Conservation (phyloP, 2,113 vertebrate genomes). For the Nothoprocta perdicaria region DNA sequence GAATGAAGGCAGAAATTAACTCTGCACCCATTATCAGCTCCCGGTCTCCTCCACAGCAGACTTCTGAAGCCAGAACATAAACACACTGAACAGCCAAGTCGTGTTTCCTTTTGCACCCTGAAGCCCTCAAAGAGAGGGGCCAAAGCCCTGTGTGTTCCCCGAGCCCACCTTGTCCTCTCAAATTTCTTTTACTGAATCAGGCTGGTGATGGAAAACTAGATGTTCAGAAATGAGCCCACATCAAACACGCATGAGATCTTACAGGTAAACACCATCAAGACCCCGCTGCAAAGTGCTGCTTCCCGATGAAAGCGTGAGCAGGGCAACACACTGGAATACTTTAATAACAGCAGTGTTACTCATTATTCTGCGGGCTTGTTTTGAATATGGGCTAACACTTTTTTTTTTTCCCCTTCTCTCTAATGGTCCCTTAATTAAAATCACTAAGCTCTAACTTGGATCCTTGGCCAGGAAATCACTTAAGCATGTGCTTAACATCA, state of each 20-base stretch:
- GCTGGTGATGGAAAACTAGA: slow-evolving; percentile 42
- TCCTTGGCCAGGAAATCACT: slow-evolving; percentile 16
- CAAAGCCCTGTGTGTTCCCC: slow-evolving; percentile 10
- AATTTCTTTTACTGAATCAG: slow-evolving; percentile 40
- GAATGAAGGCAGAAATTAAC: slow-evolving; percentile 70
- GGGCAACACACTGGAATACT: slow-evolving; percentile 3
- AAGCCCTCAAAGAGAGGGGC: slow-evolving; percentile 29
- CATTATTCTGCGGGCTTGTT: neutral
- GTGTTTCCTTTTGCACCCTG: neutral
- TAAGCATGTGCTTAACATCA: neutral
- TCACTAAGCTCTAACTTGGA: slow-evolving; percentile 21
- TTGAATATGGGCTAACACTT: neutral
- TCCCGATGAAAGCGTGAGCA: slow-evolving; percentile 1
- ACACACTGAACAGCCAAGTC: slow-evolving; percentile 1
- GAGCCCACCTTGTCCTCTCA: slow-evolving; percentile 51
- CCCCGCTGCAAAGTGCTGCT: slow-evolving; percentile 14
- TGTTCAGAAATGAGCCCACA: slow-evolving; percentile 57
- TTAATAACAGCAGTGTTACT: neutral
- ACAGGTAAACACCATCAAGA: neutral
- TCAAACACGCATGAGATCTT: slow-evolving; percentile 50
- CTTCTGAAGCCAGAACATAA: slow-evolving; percentile 53
- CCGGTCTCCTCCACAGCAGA: slow-evolving; percentile 29
- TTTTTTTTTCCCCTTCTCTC: neutral
- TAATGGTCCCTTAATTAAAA: neutral
- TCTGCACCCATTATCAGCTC: slow-evolving; percentile 35